These are phyloP conservation scores for Corbicula japonica DNA, from an alignment of 2,888 invertebrate species.

Conservation along the genomic window DNA sequence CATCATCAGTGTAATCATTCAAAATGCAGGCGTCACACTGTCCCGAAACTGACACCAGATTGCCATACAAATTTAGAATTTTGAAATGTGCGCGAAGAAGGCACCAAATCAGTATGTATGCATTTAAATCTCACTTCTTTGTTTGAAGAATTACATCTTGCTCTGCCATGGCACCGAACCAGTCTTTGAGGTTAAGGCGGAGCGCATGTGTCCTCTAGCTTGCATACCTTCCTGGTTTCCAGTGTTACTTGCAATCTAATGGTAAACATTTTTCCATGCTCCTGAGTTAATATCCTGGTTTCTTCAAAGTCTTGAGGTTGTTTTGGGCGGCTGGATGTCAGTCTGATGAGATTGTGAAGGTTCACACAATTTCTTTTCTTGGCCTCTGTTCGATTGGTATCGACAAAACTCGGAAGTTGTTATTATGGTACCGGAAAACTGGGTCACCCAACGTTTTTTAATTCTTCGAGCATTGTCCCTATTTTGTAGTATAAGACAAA, in stretches of 20 bases:
- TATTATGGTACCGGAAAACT: constrained; percentile 20
- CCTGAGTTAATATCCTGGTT: constrained; percentile 49
- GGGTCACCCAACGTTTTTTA: constrained; percentile 35
- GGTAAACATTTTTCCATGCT: constrained; percentile 44
- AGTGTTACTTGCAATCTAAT: constrained; percentile 40
- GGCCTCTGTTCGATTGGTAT: constrained; percentile 30
- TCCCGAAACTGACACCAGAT: constrained; percentile 39
- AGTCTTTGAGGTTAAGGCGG: constrained; percentile 40
- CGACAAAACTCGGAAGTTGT: constrained; percentile 30
- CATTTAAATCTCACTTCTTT: constrained; percentile 10
- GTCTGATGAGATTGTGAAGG: constrained; percentile 55
- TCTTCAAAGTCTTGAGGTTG: constrained; percentile 45
- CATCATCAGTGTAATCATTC: too few species aligned
- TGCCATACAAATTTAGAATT: constrained; percentile 48
- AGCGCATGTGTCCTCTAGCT: constrained; percentile 38
- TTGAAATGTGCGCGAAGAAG: constrained; percentile 42
- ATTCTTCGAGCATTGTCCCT: constrained; percentile 50
- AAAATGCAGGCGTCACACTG: constrained; percentile 38
- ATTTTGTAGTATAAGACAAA: constrained; percentile 44
- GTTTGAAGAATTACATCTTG: constrained; percentile 17
- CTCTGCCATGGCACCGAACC: constrained; percentile 41
- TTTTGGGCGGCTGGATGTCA: constrained; percentile 54
- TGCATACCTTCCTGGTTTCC: constrained; percentile 44
- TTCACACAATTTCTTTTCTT: constrained; percentile 34
- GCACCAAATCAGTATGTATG: constrained; percentile 15